Percentiles rank a stretch among this genome's conserved stretches.
Conservation (phyloP, 35 echinoderm and acorn worm genomes). For the Lytechinus variegatus region DNA sequence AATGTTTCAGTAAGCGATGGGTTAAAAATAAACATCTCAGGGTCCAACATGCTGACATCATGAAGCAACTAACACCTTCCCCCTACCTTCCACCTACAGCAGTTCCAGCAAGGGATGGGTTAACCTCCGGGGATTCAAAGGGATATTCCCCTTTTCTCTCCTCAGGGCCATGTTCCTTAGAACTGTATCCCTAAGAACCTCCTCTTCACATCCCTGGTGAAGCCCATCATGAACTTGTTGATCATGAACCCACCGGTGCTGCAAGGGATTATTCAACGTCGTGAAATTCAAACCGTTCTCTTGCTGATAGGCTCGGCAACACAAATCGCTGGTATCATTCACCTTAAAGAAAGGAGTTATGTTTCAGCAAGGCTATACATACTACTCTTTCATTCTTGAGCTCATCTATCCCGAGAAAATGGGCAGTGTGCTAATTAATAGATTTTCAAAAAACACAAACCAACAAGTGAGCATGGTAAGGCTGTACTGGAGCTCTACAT, state of each 20-base stretch:
- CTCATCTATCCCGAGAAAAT: background rate
- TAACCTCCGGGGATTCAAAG: too few relatives aligned
- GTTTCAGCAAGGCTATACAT: background rate
- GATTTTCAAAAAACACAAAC: background rate
- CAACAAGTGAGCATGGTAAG: too few relatives aligned
- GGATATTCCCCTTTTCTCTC: background rate
- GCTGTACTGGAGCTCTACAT: too few relatives aligned
- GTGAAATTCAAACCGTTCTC: constrained; percentile 4
- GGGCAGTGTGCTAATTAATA: constrained; percentile 10
- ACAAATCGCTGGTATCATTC: constrained; percentile 3
- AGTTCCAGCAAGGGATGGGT: too few relatives aligned
- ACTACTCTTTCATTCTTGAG: background rate
- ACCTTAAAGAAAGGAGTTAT: background rate
- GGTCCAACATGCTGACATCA: too few relatives aligned
- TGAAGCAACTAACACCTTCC: too few relatives aligned
- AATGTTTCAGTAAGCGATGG: too few relatives aligned
- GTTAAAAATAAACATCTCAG: too few relatives aligned
- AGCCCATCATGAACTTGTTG: background rate
- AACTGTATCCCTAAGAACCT: background rate
- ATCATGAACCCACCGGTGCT: background rate
- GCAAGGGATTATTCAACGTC: background rate
- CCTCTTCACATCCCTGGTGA: background rate
- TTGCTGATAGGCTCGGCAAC: constrained; percentile 8
- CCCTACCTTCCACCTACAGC: too few relatives aligned
- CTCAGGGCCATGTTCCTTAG: background rate